These are phyloP conservation scores for Sebastes steindachneri DNA, from an alignment of 2,797 vertebrate genomes.

Conservation along the genomic window DNA sequence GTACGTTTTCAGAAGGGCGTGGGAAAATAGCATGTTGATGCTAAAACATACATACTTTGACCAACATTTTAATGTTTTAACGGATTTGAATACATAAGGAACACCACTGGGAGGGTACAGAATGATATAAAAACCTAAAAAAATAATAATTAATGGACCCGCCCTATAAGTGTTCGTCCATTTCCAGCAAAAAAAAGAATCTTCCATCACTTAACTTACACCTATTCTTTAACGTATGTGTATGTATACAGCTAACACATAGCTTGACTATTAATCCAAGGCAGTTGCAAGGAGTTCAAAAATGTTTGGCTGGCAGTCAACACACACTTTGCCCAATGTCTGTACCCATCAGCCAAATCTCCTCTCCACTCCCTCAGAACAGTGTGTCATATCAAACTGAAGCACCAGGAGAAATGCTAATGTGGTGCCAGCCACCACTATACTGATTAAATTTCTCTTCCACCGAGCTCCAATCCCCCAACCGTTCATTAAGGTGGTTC, in stretches of 20 bases:
- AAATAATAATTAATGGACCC: no score
- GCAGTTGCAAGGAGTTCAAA: neutral
- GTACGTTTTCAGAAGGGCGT: no score
- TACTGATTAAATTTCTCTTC: conserved; percentile 53
- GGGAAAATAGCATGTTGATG: no score
- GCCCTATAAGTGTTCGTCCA: no score
- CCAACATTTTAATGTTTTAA: no score
- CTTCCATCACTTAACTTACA: neutral
- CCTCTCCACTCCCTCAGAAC: conserved; percentile 29
- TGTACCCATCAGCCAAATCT: conserved; percentile 28
- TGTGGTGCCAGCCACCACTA: conserved; percentile 31
- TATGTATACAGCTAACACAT: neutral
- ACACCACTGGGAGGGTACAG: no score
- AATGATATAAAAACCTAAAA: no score
- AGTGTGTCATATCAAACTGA: conserved; percentile 48
- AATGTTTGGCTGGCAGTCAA: conserved; percentile 14
- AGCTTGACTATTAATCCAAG: neutral
- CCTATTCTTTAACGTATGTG: neutral
- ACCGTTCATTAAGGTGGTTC: conserved; percentile 51
- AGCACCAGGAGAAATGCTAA: conserved; percentile 55
- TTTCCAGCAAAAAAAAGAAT: neutral
- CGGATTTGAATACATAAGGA: no score
- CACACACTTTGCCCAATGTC: conserved; percentile 14
- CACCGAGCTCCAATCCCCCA: conserved; percentile 40
- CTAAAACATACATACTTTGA: no score